Percentiles rank a stretch among this genome's conserved stretches.
Conservation (phyloP, 2,797 vertebrate species). For the Alectoris magna region DNA sequence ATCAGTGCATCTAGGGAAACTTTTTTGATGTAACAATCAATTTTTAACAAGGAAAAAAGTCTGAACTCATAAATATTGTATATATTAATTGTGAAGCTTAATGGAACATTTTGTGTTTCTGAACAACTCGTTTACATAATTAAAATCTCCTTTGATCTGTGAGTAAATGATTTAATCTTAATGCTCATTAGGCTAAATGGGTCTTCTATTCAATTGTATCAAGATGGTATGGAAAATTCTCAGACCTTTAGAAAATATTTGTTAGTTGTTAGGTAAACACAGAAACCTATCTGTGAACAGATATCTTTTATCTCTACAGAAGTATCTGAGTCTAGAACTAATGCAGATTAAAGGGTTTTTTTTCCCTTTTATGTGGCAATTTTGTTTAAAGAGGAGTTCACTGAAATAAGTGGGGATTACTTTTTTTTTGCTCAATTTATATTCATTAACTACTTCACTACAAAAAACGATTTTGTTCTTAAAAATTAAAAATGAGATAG, state of each 20-base stretch:
- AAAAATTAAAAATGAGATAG: background rate
- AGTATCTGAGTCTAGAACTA: slow-evolving; percentile 61
- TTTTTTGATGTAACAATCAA: slow-evolving; percentile 76
- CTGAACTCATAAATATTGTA: slow-evolving; percentile 79
- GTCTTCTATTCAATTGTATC: slow-evolving; percentile 80
- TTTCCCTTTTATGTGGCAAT: slow-evolving; percentile 58
- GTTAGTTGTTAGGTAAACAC: slow-evolving; percentile 65
- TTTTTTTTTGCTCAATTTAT: slow-evolving; percentile 35
- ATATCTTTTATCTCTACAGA: slow-evolving; percentile 62
- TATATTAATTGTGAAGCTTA: slow-evolving; percentile 81
- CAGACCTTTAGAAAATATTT: slow-evolving; percentile 72
- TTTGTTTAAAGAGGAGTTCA: slow-evolving; percentile 45
- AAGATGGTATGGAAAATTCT: slow-evolving; percentile 79
- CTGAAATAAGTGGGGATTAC: background rate
- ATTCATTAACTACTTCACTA: slow-evolving; percentile 54
- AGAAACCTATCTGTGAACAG: slow-evolving; percentile 47
- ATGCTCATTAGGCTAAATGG: slow-evolving; percentile 81
- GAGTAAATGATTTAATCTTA: slow-evolving; percentile 84
- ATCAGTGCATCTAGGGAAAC: slow-evolving; percentile 69
- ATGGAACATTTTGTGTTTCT: slow-evolving; percentile 82
- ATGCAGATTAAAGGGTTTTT: slow-evolving; percentile 58
- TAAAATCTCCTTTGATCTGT: slow-evolving; percentile 85
- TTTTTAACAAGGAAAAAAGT: slow-evolving; percentile 78
- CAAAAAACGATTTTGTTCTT: slow-evolving; percentile 41
- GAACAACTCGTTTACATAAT: slow-evolving; percentile 82